Percentiles rank a stretch among this genome's conserved stretches.
phyloP scores from a whole-genome alignment of 2,113 vertebrate species.

The Carettochelys insculpta region DNA sequence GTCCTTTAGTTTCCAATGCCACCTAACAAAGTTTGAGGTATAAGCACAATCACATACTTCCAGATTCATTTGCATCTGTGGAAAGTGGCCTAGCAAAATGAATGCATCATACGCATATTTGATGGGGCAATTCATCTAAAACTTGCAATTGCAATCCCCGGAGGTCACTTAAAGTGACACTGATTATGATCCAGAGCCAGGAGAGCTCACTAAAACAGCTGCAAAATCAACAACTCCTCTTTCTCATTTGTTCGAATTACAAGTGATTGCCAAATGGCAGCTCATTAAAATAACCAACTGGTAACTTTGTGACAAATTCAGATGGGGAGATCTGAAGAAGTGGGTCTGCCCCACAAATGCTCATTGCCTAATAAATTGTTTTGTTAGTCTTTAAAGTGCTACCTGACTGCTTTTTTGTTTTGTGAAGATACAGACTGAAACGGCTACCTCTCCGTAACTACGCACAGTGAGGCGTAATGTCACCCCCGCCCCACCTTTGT shows the following conservation, averaged over 20 bases:
- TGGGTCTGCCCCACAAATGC: too few species aligned
- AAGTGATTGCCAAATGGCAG: not conserved
- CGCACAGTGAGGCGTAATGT: rapidly evolving
- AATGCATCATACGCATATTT: not conserved
- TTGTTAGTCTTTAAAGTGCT: too few species aligned
- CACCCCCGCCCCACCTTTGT: not conserved
- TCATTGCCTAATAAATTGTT: too few species aligned
- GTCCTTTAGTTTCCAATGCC: not conserved
- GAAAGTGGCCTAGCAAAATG: not conserved
- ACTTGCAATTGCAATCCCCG: not conserved
- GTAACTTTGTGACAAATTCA: not conserved
- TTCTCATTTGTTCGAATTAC: not conserved
- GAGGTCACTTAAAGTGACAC: not conserved
- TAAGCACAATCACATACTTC: not conserved
- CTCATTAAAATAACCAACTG: rapidly evolving
- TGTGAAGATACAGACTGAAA: too few species aligned
- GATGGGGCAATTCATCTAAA: not conserved
- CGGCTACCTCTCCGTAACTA: too few species aligned
- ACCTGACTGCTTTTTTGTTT: too few species aligned
- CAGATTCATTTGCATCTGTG: not conserved
- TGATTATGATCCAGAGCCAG: not conserved
- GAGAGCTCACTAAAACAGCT: not conserved
- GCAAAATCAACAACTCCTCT: not conserved
- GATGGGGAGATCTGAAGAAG: not conserved
- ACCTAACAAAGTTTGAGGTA: not conserved